Base-by-base conservation (phyloP, 2,888 invertebrate genomes). In the Drosophila antonietae region DNA sequence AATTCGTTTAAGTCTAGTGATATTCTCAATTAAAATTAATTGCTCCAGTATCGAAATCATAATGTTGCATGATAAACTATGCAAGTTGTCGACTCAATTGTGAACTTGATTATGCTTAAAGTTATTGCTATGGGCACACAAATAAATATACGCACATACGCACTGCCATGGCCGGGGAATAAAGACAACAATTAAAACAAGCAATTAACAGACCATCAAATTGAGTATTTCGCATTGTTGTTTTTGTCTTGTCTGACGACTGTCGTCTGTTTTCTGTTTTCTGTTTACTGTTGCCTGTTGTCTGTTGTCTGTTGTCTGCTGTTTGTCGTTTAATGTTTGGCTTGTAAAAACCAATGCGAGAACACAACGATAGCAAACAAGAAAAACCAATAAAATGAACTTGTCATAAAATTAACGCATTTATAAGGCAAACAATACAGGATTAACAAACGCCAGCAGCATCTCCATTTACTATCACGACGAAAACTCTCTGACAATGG, bases 371-470 rank as follows among this genome's bases (percentile, higher is more conserved):
- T 73, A 61, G 83, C 83, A 89, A 85, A 89, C 81, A 85, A 75
- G 86, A 71, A 74, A 86, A 85, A 83, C 83, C 90, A 86, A 86
- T 86, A 88, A 86, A 86, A 89, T 88, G 88, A 86, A 89, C 89
- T 86, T 86, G 90, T 88, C 90, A 86, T 86, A 88, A 86, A 88
- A 86, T 86, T 86, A 86, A 86, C 90, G 88, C 87, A 89, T 89
- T 86, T 89, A 88, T 86, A 83, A 75, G 69, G 79, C 90, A 89
- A 83, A 85, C 90, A 85, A 83, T 89, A 78, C 90, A 55, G 83
- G 84, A 85, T 89, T 89, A 85, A 89, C 89, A 85, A 85, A 76
- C 65, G 62, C 52, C 55, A 79, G 28, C 68, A 67, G 33, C 55
- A 56, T n/a, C 43, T 46, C 23, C 55, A 49, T 65, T 51, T 28